phyloP scores from a whole-genome alignment of 64 coral and sea anemone genomes.

The Pocillopora damicornis region DNA sequence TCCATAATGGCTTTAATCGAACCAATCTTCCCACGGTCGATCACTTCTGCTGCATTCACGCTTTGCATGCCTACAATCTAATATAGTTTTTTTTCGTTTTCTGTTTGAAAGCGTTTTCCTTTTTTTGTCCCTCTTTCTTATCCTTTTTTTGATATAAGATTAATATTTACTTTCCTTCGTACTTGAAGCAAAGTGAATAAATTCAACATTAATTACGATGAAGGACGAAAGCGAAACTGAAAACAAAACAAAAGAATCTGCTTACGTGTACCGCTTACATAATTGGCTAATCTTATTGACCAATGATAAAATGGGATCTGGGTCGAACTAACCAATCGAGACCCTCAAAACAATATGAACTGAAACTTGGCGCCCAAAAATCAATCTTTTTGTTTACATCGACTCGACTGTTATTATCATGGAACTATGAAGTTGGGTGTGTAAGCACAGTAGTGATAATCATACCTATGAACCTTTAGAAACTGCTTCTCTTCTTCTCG shows the following conservation, averaged over 20 bases:
- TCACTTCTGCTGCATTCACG: not conserved
- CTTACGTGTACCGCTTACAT: slow-evolving; percentile 26
- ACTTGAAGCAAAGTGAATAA: too few relatives aligned
- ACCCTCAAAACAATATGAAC: slow-evolving; percentile 5
- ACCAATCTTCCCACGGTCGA: not conserved
- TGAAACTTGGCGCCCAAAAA: slow-evolving; percentile 9
- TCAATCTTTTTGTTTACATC: slow-evolving; percentile 34
- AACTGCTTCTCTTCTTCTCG: not conserved
- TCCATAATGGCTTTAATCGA: not conserved
- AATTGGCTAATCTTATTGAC: not conserved
- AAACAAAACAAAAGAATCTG: slow-evolving; percentile 2
- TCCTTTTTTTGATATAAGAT: not conserved
- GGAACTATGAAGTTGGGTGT: slow-evolving; percentile 26
- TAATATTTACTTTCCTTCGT: too few relatives aligned
- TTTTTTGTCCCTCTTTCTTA: not conserved
- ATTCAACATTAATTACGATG: too few relatives aligned
- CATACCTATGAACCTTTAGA: slow-evolving; percentile 12
- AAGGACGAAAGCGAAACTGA: not conserved
- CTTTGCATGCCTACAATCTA: not conserved
- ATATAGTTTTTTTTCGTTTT: too few relatives aligned
- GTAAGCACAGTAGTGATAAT: slow-evolving; percentile 2
- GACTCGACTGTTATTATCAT: not conserved
- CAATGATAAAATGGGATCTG: not conserved
- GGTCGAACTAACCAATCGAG: not conserved
- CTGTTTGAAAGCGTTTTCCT: not conserved